phyloP scores from a whole-genome alignment of 2,888 invertebrate species.

The Entomobrya multifasciata region DNA sequence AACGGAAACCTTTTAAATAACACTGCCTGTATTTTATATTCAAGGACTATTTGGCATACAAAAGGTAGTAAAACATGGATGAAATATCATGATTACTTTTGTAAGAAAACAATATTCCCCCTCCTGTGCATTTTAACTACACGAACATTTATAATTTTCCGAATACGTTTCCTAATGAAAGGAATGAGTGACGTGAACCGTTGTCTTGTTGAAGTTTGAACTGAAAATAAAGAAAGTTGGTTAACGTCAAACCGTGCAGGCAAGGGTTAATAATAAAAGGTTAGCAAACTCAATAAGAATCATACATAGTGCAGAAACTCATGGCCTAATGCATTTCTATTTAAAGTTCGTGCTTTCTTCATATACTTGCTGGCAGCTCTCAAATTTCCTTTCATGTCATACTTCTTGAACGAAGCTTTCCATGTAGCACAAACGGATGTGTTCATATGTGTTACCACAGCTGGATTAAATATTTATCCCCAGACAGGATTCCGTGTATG shows the following conservation, averaged over 20 bases:
- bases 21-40: not conserved
- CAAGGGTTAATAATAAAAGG: too few species aligned
- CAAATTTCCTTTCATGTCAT: not conserved
- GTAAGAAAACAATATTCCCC: not conserved
- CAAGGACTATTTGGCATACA: not conserved
- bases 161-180: not conserved
- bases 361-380: too few species aligned
- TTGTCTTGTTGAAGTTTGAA: too few species aligned
- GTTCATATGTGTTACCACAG: too few species aligned
- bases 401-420: not conserved
- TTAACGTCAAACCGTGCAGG: too few species aligned
- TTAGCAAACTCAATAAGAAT: too few species aligned
- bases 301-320: too few species aligned
- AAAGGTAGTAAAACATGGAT: too few species aligned
- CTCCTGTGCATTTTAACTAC: not conserved
- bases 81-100: not conserved
- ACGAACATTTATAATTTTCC: not conserved
- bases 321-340: not conserved
- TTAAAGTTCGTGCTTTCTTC: not conserved
- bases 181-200: not conserved
- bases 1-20: too few species aligned
- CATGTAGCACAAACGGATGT: slow-evolving; percentile 23
- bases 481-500: slow-evolving; percentile 48
- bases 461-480: slow-evolving; percentile 65
- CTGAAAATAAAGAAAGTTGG: not conserved